Conservation (phyloP, 2,888 invertebrate species). For the Cremastinae sp. region DNA sequence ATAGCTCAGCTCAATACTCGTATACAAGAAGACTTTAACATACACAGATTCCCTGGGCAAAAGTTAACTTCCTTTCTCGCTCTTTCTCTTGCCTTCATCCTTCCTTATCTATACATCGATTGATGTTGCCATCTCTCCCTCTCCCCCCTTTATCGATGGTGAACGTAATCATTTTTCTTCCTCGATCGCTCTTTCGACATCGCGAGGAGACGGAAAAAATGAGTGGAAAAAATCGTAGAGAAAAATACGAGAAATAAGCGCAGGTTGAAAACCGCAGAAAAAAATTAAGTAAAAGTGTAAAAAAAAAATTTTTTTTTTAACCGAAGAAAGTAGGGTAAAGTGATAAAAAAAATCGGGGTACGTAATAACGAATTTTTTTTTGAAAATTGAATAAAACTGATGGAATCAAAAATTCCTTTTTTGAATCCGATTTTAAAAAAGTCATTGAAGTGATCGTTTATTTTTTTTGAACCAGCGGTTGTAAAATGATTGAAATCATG, state of each 20-base stretch:
- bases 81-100: conserved; percentile 39
- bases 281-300: conserved; percentile 13
- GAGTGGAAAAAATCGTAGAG: background rate
- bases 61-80: conserved; percentile 41
- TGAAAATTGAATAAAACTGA: too few relatives aligned
- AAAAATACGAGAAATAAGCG: conserved; percentile 16
- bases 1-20: conserved; percentile 30
- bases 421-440: too few relatives aligned
- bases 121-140: conserved; percentile 24
- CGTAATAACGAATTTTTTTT: too few relatives aligned
- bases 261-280: background rate
- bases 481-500: too few relatives aligned
- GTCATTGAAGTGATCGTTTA: too few relatives aligned
- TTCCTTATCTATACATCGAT: conserved; percentile 21
- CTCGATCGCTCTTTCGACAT: conserved; percentile 8
- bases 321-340: too few relatives aligned
- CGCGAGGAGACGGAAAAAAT: background rate
- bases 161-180: conserved; percentile 20
- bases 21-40: background rate
- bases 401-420: too few relatives aligned
- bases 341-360: too few relatives aligned
- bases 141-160: background rate
- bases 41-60: conserved; percentile 6
- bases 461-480: too few relatives aligned
- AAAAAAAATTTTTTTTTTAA: too few relatives aligned